Evolutionary conservation across 2,888 invertebrate genomes (phyloP).

Genomic region (Agrochola macilenta): DNA sequence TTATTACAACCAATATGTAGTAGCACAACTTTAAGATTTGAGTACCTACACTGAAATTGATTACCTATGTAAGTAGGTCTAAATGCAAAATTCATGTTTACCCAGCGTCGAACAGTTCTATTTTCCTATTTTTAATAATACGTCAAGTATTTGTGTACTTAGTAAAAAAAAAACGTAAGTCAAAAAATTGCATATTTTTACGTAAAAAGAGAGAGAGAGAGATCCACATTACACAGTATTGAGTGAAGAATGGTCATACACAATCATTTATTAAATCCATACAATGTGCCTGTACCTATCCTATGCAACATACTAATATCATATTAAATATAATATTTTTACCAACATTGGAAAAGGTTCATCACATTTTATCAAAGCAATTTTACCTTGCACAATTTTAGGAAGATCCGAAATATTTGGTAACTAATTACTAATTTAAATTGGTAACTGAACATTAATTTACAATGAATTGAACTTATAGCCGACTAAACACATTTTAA

Average conservation of each 20-base stretch:
- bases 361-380: conserved; percentile 18
- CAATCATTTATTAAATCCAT: conserved; percentile 11
- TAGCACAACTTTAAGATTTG: conserved; percentile 57
- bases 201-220: not conserved
- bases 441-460: conserved; percentile 63
- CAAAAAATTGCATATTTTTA: conserved; percentile 14
- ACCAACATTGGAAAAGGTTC: not conserved
- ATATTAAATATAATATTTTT: not conserved
- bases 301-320: conserved; percentile 13
- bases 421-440: conserved; percentile 48
- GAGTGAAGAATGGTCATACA: conserved; percentile 4
- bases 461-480: conserved; percentile 36
- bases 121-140: conserved; percentile 33
- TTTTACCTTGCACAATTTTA: conserved; percentile 18
- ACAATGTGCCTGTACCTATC: conserved; percentile 41
- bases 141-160: conserved; percentile 20
- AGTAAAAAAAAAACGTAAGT: not conserved
- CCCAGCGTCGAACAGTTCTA: conserved; percentile 28
- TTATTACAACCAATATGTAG: conserved; percentile 66
- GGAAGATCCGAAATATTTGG: conserved; percentile 39
- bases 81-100: conserved; percentile 44
- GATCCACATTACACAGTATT: conserved; percentile 5
- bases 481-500: not conserved
- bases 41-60: conserved; percentile 54
- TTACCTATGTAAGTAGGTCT: conserved; percentile 33